These are phyloP conservation scores for Biston betularia DNA, from an alignment of 2,888 invertebrate genomes.

Conservation along the genomic window DNA sequence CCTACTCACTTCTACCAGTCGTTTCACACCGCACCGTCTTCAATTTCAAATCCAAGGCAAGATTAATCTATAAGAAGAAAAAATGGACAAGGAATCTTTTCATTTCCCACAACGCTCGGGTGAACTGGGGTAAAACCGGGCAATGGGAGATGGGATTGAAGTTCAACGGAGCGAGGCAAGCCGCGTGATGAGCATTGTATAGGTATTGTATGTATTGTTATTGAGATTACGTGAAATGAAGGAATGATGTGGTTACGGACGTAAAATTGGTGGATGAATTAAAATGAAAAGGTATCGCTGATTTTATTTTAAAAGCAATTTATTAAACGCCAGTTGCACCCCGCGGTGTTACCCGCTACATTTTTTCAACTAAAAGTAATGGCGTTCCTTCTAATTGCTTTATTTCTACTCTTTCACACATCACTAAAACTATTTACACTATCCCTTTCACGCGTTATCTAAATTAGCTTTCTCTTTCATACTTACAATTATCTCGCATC, in stretches of 20 bases:
- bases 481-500: no score
- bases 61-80: constrained; percentile 55
- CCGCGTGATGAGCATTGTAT: constrained; percentile 70
- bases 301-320: background rate
- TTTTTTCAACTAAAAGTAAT: no score
- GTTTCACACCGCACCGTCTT: constrained; percentile 15
- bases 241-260: constrained; percentile 18
- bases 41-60: constrained; percentile 25
- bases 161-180: constrained; percentile 69
- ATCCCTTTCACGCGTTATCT: no score
- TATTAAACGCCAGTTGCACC: no score
- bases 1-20: background rate
- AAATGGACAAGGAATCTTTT: constrained; percentile 70
- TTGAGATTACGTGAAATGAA: constrained; percentile 54
- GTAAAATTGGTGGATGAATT: constrained; percentile 11
- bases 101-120: constrained; percentile 68
- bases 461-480: no score
- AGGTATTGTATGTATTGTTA: constrained; percentile 62
- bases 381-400: no score
- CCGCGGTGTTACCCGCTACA: no score
- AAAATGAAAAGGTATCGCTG: constrained; percentile 2
- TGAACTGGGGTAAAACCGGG: constrained; percentile 58
- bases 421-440: no score
- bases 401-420: no score
- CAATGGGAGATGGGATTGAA: constrained; percentile 69